A percentile compares a stretch with the other conserved stretches of the same genome.
Evolutionary conservation across 1,140 invertebrate genomes (phyloP).

Genomic region (Philotrypesis tridentata): DNA sequence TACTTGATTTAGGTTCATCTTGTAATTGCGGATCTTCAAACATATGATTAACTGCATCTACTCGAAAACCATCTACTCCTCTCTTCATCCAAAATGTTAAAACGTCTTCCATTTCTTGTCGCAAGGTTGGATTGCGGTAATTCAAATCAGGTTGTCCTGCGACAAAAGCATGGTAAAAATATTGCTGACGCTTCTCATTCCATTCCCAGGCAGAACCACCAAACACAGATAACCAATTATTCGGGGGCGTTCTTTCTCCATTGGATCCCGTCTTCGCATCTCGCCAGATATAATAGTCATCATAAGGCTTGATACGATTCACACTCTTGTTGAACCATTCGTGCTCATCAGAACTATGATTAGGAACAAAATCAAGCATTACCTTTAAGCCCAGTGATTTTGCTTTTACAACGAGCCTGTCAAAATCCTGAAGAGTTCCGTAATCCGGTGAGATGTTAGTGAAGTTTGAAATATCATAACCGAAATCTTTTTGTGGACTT

Average conservation of each 20-base stretch:
- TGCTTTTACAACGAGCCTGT: conserved; percentile 63
- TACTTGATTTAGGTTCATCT: conserved; percentile 75
- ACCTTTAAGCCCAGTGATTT: conserved; percentile 74
- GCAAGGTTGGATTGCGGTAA: conserved; percentile 76
- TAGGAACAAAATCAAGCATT: conserved; percentile 85
- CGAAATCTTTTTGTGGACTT: conserved; percentile 74
- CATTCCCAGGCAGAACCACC: conserved; percentile 75
- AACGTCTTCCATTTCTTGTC: conserved; percentile 76
- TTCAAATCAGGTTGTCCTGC: conserved; percentile 82
- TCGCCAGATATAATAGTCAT: conserved; percentile 84
- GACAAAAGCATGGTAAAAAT: conserved; percentile 78
- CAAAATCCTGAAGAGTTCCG: conserved; percentile 75
- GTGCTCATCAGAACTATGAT: conserved; percentile 82
- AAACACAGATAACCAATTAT: conserved; percentile 69
- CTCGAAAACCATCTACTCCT: conserved; percentile 81
- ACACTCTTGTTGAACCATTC: conserved; percentile 82
- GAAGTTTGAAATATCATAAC: conserved; percentile 73
- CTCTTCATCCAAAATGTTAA: conserved; percentile 78
- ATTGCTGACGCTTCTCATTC: conserved; percentile 73
- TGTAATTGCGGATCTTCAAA: conserved; percentile 76
- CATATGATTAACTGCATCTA: conserved; percentile 76
- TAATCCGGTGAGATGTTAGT: conserved; percentile 72
- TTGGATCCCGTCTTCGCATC: conserved; percentile 71
- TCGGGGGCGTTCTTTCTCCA: conserved; percentile 55
- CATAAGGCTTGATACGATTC: conserved; percentile 75